Evolutionary conservation across 2,797 vertebrate species (phyloP).

Genomic region (Helostoma temminkii): DNA sequence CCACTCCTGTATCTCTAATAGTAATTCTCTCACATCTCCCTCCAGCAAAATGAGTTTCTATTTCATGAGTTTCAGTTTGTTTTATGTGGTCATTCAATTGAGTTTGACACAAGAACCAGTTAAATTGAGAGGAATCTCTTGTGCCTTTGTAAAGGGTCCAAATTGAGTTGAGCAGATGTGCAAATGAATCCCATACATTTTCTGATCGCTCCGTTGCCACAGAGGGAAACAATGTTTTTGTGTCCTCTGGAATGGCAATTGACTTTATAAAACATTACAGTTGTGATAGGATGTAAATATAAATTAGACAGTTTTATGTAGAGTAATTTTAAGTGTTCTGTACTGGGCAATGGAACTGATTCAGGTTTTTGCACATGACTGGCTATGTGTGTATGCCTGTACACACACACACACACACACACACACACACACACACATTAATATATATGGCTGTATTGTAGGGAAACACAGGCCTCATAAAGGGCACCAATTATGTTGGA

Average conservation of each 20-base stretch:
- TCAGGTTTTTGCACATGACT: neutral
- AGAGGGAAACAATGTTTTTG: slow-evolving; percentile 6
- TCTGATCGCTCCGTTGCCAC: neutral
- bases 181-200: slow-evolving; percentile 48
- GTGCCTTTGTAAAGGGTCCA: slow-evolving; percentile 1
- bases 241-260: slow-evolving; percentile 30
- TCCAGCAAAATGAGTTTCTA: too few species aligned
- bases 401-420: too few species aligned
- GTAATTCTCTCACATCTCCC: slow-evolving; percentile 29
- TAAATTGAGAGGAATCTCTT: slow-evolving; percentile 40
- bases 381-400: too few species aligned
- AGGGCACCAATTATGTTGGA: too few species aligned
- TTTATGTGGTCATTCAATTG: slow-evolving; percentile 50
- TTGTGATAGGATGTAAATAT: slow-evolving; percentile 1
- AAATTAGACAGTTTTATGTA: neutral
- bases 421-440: too few species aligned
- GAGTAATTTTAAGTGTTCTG: neutral
- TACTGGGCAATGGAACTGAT: neutral
- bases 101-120: slow-evolving; percentile 37
- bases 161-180: slow-evolving; percentile 52
- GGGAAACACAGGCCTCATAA: too few species aligned
- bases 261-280: slow-evolving; percentile 27
- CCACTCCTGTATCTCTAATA: slow-evolving; percentile 3
- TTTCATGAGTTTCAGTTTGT: slow-evolving; percentile 46
- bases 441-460: too few species aligned